A percentile compares a stretch with the other conserved stretches of the same genome.
Evolutionary conservation across 2,888 invertebrate genomes (phyloP).

Genomic region (Hydriomena furcata): DNA sequence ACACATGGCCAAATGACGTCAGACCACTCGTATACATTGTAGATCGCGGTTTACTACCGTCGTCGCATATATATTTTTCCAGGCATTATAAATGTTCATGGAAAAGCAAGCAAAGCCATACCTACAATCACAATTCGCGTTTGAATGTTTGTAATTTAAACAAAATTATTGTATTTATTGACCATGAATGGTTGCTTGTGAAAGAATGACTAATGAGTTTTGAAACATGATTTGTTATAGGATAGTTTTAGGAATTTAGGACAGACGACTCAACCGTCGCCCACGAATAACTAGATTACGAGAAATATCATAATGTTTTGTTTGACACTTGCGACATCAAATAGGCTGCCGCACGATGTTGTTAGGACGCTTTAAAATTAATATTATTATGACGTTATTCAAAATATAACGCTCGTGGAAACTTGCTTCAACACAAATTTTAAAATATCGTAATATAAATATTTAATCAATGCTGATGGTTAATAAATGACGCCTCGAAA

Average conservation of each 20-base stretch:
- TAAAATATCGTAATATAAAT: too few relatives aligned
- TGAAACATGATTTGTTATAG: too few relatives aligned
- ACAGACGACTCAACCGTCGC: not conserved
- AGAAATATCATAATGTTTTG: not conserved
- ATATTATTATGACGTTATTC: too few relatives aligned
- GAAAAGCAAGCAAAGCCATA: too few relatives aligned
- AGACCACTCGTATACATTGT: conserved; percentile 35
- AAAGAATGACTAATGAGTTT: too few relatives aligned
- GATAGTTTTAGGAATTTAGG: not conserved
- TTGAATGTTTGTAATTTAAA: not conserved
- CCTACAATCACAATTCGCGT: not conserved
- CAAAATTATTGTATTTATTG: too few relatives aligned
- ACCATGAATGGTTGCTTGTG: too few relatives aligned
- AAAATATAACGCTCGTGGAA: too few relatives aligned
- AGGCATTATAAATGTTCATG: conserved; percentile 4
- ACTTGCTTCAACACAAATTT: too few relatives aligned
- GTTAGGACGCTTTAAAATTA: too few relatives aligned
- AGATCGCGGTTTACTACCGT: conserved; percentile 15
- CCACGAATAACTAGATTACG: not conserved
- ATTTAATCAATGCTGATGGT: too few relatives aligned
- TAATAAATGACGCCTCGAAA: too few relatives aligned
- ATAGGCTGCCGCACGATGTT: not conserved
- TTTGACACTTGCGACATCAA: not conserved
- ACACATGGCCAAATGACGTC: conserved; percentile 60
- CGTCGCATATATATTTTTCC: conserved; percentile 5